Base-by-base conservation (phyloP, 1,140 invertebrate species). In the Eubasilissa regina region DNA sequence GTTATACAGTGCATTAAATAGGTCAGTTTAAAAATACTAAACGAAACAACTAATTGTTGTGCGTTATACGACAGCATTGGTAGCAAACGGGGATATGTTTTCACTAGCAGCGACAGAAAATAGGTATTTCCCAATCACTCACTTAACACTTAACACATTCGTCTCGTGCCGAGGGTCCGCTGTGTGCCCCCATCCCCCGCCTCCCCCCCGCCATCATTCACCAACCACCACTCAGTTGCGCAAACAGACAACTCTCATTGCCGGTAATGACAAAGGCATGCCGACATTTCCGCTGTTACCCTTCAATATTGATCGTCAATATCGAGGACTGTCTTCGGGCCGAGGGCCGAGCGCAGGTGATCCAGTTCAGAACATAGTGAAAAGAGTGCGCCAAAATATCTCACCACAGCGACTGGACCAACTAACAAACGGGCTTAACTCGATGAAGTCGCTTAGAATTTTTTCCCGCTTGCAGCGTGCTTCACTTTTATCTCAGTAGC, bases 271-370 rank as follows among this genome's bases (percentile, higher is more conserved):
- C 68, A 73, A 73, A 73, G 68, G 25, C 47, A 35, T 25, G 68
- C 68, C 68, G 68, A 47, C 68, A 55, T 25, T 13, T 55, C 48
- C 68, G 68, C 53, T 48, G 45, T 72, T 72, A 72, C 53, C 51
- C 21, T 73, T 55, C 68, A 25, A 73, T 25, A 55, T 73, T 73
- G n/a, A 48, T 51, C 68, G 15, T 15, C 4, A 13, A 17, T 68
- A 17, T 45, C 44, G 0, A 15, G 1, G 43, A 68, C 47, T 17
- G 44, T 21, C 17, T 15, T 68, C 62, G 44, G 1, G 9, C 44
- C 3, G 3, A n/a, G 15, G 11, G 7, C 35, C 43, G 45, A 9
- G 60, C 60, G 35, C 35, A 58, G 60, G 60, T 43, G 35, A 64
- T 64, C 60, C 60, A 64, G 19, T n/a, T 64, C 19, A 64, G n/a